These are phyloP conservation scores for Telenomus remus DNA, from an alignment of 1,140 invertebrate genomes.

Conservation along the genomic window DNA sequence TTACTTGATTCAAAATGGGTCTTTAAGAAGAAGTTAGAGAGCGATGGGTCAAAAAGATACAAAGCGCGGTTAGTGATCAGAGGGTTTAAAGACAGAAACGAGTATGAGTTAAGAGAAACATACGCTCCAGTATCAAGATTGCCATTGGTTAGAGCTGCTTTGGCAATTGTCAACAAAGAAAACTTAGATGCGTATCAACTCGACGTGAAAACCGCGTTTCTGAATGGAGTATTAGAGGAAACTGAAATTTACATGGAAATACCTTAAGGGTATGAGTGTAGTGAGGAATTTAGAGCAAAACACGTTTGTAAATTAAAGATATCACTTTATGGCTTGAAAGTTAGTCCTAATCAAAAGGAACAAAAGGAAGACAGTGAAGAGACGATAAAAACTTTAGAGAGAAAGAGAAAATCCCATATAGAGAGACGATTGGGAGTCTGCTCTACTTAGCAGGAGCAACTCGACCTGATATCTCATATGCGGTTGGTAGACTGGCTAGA, in stretches of 20 bases:
- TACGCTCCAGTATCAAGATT: neutral
- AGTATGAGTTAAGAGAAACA: neutral
- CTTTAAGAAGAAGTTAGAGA: conserved; percentile 6
- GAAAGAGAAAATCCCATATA: conserved; percentile 41
- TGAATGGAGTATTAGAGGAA: neutral
- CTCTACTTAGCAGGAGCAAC: conserved; percentile 44
- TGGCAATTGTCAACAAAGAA: neutral
- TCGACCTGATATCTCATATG: conserved; percentile 67
- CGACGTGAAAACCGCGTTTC: neutral
- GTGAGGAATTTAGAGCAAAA: neutral
- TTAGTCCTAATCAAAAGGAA: neutral
- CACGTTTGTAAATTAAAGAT: neutral
- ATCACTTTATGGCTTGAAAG: neutral
- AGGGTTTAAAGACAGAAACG: neutral
- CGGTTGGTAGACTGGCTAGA: conserved; percentile 56
- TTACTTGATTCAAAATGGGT: conserved; percentile 22
- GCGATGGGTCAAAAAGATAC: neutral
- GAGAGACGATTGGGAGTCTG: conserved; percentile 51
- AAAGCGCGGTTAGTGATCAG: neutral
- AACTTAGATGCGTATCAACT: neutral
- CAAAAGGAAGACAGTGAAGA: neutral
- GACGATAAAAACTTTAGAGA: neutral
- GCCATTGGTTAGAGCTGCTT: neutral
- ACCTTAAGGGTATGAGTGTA: neutral
- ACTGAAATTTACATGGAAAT: neutral